Conservation (phyloP, 1,140 invertebrate species). For the Oedothorax gibbosus region DNA sequence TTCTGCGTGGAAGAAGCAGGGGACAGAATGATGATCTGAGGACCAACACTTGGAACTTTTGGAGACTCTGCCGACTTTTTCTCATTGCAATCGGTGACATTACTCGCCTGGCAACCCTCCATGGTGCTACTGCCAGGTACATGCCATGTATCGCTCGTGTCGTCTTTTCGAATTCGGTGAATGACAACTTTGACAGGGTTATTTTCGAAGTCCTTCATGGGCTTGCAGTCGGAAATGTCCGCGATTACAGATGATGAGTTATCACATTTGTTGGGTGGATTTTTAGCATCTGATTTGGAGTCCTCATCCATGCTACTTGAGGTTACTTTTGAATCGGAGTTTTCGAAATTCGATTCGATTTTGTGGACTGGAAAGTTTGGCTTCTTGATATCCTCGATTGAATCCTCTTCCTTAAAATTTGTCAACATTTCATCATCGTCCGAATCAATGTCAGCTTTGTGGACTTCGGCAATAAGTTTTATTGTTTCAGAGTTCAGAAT, state of each 20-base stretch:
- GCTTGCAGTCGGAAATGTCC: conserved; percentile 16
- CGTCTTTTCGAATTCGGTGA: conserved; percentile 47
- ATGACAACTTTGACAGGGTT: conserved; percentile 59
- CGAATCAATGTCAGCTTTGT: conserved; percentile 2
- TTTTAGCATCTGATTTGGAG: not conserved
- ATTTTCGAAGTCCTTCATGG: not conserved
- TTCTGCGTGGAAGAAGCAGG: conserved; percentile 28
- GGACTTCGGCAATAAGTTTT: conserved; percentile 22
- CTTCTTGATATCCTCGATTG: not conserved
- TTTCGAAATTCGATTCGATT: not conserved
- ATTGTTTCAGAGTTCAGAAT: not conserved
- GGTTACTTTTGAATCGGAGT: not conserved
- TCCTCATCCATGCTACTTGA: no score
- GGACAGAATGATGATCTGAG: conserved; percentile 52
- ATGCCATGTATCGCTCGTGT: conserved; percentile 54
- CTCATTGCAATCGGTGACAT: not conserved
- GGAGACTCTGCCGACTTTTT: conserved; percentile 19
- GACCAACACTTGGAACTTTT: conserved; percentile 37
- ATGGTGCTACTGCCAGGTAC: conserved; percentile 30
- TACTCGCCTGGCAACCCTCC: conserved; percentile 1
- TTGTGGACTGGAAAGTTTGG: not conserved
- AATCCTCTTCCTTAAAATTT: not conserved
- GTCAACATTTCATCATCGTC: not conserved
- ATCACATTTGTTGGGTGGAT: conserved; percentile 10
- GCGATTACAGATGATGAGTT: not conserved